Evolutionary conservation across 2,797 vertebrate genomes (phyloP).

Genomic region (Gymnodraco acuticeps): DNA sequence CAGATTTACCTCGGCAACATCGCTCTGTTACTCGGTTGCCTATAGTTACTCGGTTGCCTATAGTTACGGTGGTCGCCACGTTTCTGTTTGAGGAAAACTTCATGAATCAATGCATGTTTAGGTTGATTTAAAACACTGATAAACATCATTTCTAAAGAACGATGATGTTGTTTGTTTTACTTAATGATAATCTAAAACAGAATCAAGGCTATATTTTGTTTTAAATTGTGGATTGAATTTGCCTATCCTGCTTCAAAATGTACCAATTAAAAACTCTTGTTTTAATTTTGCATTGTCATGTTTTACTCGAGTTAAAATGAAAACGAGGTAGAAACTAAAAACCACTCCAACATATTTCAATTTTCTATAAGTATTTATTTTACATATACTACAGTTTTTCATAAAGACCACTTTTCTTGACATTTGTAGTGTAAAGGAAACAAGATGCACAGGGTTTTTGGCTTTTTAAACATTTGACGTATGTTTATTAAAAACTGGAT

Average conservation of each 20-base stretch:
- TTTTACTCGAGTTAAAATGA: not conserved
- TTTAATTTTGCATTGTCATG: slow-evolving; percentile 17
- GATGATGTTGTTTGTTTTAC: slow-evolving; percentile 36
- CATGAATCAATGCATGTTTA: not conserved
- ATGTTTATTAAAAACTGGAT: slow-evolving; percentile 42
- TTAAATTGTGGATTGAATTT: slow-evolving; percentile 35
- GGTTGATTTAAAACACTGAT: slow-evolving; percentile 1
- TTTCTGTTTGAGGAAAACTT: slow-evolving; percentile 22
- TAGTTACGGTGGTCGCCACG: slow-evolving; percentile 41
- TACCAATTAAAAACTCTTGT: slow-evolving; percentile 34
- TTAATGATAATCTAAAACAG: slow-evolving; percentile 10
- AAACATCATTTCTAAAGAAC: slow-evolving; percentile 27
- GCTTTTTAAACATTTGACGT: slow-evolving; percentile 75
- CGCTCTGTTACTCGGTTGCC: not conserved
- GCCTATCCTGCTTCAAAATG: slow-evolving; percentile 35
- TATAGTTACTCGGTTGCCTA: not conserved
- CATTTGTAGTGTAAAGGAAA: slow-evolving; percentile 75
- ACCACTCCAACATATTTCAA: not conserved
- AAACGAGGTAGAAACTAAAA: not conserved
- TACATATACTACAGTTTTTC: slow-evolving; percentile 82
- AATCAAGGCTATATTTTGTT: slow-evolving; percentile 24
- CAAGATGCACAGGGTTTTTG: slow-evolving; percentile 76
- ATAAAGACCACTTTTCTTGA: slow-evolving; percentile 79
- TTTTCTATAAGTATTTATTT: slow-evolving; percentile 83
- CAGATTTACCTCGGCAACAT: slow-evolving; percentile 47